phyloP scores from a whole-genome alignment of 2,797 vertebrate genomes.

The Malacoraja senta region DNA sequence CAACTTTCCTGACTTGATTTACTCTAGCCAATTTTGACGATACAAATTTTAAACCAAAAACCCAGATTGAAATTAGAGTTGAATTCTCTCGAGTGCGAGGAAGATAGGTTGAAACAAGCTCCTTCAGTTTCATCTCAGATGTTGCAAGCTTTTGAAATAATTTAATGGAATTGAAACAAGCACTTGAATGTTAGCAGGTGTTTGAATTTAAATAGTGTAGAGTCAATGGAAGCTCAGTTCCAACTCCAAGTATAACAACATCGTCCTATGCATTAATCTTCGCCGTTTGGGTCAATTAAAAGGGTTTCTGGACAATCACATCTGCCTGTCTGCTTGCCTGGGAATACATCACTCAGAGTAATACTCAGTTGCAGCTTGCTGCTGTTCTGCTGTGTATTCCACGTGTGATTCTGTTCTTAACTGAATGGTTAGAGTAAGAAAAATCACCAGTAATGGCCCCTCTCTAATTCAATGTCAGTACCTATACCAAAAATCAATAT shows the following conservation, averaged over 20 bases:
- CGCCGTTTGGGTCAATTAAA: slow-evolving; percentile 3
- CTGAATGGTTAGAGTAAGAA: not conserved
- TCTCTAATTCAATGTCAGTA: not conserved
- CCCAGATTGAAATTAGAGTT: too few species aligned
- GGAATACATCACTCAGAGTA: not conserved
- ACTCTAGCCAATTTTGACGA: not conserved
- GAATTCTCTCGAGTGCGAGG: not conserved
- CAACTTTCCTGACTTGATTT: not conserved
- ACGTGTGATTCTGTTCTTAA: not conserved
- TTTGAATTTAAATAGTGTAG: slow-evolving; percentile 1
- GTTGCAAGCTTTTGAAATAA: not conserved
- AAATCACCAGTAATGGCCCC: not conserved
- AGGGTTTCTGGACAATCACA: not conserved
- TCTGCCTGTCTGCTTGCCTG: not conserved
- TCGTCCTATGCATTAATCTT: not conserved
- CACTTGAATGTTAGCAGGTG: not conserved
- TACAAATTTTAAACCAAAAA: not conserved
- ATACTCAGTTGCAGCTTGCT: not conserved
- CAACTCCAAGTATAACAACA: not conserved
- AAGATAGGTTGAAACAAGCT: not conserved
- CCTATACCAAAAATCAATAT: not conserved
- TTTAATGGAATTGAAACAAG: not conserved
- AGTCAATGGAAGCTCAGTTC: not conserved
- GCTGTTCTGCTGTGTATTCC: not conserved
- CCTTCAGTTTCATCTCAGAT: not conserved